These are phyloP conservation scores for Equus quagga DNA, from an alignment of 2,113 vertebrate genomes.

Conservation along the genomic window DNA sequence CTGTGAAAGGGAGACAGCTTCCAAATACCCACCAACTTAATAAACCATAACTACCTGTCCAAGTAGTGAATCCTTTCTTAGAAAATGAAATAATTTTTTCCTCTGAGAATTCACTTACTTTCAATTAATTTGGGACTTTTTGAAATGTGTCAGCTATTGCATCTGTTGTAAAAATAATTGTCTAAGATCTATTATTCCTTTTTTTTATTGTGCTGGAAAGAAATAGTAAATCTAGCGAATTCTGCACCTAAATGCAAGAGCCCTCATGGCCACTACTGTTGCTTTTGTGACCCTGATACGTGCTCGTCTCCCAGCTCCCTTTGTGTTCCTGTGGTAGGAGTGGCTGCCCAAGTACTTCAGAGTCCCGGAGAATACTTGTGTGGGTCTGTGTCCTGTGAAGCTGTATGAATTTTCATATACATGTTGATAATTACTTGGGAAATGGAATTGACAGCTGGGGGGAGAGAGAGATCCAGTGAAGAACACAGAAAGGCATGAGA, in stretches of 20 bases:
- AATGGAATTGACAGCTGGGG: not conserved
- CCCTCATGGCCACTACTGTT: no score
- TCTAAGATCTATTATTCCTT: not conserved
- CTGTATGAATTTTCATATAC: not conserved
- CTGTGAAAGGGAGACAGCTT: slow-evolving; percentile 6
- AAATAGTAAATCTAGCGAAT: not conserved
- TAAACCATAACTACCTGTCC: slow-evolving; percentile 34
- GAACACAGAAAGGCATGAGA: not conserved
- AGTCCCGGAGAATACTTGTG: not conserved
- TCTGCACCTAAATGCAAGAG: not conserved
- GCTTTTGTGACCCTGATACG: not conserved
- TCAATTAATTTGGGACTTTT: slow-evolving; percentile 41
- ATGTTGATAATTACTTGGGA: not conserved
- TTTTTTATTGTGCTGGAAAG: not conserved
- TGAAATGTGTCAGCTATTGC: slow-evolving; percentile 33
- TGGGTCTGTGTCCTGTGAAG: not conserved
- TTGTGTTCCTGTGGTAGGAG: not conserved
- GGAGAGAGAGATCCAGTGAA: not conserved
- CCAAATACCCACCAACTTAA: not conserved
- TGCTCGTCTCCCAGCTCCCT: not conserved
- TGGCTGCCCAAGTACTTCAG: not conserved
- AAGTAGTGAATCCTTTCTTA: slow-evolving; percentile 16
- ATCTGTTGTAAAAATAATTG: slow-evolving; percentile 45
- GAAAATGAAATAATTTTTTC: slow-evolving; percentile 54
- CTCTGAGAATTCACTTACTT: slow-evolving; percentile 54